Base-by-base conservation (phyloP, 1,140 invertebrate genomes). In the Apolygus lucorum region DNA sequence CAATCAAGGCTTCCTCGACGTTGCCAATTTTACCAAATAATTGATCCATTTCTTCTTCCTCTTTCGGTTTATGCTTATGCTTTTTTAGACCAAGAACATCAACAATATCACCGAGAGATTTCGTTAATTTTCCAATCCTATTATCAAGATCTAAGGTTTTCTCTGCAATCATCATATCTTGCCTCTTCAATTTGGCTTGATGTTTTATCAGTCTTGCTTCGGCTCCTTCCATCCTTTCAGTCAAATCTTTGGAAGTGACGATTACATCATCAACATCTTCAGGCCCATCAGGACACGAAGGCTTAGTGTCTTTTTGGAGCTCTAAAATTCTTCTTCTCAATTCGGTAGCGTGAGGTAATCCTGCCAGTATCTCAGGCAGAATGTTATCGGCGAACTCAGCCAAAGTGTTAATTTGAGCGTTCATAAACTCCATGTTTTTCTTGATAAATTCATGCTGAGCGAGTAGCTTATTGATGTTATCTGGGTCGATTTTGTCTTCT, bases 41-140 rank as follows among this genome's bases (percentile, higher is more conserved):
- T 65, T 28, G 25, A 25, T 65, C 26, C 63, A 65, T 28, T 65
- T 65, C 13, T 24, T 59, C 54, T 21, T 59, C 54, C 4, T 59
- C 54, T 59, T 59, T 59, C 8, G 54, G 22, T 59, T 59, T 59
- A 24, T 17, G 54, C 22, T 59, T 59, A 4, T 24, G 54, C 54
- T 59, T 59, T 22, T 21, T 13, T 4, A 59, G 22, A 11, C 54
- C 54, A 22, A 59, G 11, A 59, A 59, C 54, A 21, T 59, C 54
- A 4, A 65, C 63, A 24, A 28, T 25, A 8, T 27, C 28, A 25
- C 13, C 63, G 13, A 65, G 22, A 65, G 63, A 65, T 17, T 29
- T 28, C 8, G 79, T 77, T 13, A 79, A 59, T n/a, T 74, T 66
- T 2, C 49, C 22, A 1, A 79, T 70, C 14, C 77, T 76, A 27